Conservation (phyloP, 2,888 invertebrate genomes). For the Halictus quadricinctus region DNA sequence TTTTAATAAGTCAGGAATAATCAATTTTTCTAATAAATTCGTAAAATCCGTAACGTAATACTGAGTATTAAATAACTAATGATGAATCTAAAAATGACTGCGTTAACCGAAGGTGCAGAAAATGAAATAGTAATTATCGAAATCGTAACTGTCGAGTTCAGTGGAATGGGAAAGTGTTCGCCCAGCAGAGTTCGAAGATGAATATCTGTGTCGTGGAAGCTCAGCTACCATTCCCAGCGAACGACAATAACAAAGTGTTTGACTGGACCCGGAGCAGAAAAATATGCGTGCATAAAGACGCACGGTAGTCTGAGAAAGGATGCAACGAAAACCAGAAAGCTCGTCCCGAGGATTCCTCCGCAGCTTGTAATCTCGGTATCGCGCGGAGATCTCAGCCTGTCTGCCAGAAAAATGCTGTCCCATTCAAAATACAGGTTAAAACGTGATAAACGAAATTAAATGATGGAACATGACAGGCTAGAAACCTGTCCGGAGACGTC, state of each 20-base stretch:
- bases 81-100: too few relatives aligned
- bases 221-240: background rate
- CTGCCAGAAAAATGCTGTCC: slow-evolving; percentile 27
- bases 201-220: too few relatives aligned
- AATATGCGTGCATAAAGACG: background rate
- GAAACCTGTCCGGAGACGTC: background rate
- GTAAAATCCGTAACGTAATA: too few relatives aligned
- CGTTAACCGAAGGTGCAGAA: too few relatives aligned
- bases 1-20: too few relatives aligned
- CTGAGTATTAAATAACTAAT: too few relatives aligned
- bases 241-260: background rate
- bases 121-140: too few relatives aligned
- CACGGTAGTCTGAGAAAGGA: background rate
- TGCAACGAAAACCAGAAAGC: background rate
- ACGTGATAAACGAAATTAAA: slow-evolving; percentile 24
- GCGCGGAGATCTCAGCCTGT: slow-evolving; percentile 5
- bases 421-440: slow-evolving; percentile 17
- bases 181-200: too few relatives aligned
- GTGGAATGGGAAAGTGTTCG: too few relatives aligned
- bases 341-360: slow-evolving; percentile 9
- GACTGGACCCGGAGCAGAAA: background rate
- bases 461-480: slow-evolving; percentile 2
- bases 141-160: too few relatives aligned
- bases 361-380: slow-evolving; percentile 23
- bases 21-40: too few relatives aligned